These are phyloP conservation scores for Aporrectodea caliginosa DNA, from an alignment of 1,140 invertebrate genomes.

Conservation along the genomic window DNA sequence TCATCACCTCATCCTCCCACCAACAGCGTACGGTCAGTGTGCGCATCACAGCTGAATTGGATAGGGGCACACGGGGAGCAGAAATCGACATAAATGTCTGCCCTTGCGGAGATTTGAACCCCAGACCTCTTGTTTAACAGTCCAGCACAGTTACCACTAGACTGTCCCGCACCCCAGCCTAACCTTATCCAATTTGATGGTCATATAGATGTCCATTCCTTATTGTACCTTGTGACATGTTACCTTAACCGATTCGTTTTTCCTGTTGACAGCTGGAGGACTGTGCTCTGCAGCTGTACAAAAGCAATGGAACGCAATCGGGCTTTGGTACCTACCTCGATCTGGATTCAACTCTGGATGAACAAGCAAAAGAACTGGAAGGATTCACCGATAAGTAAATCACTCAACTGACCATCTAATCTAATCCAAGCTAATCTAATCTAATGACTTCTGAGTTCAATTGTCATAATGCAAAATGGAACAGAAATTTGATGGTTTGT, in stretches of 20 bases:
- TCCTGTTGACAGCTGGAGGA: conserved; percentile 77
- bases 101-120: neutral
- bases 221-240: neutral
- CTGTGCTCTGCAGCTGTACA: conserved; percentile 89
- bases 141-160: too few relatives aligned
- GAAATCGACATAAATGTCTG: neutral
- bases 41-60: too few relatives aligned
- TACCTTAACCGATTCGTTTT: neutral
- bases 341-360: conserved; percentile 86
- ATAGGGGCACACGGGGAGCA: too few relatives aligned
- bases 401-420: neutral
- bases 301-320: conserved; percentile 73
- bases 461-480: too few relatives aligned
- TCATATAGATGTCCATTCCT: too few relatives aligned
- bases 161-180: too few relatives aligned
- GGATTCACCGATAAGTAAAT: conserved; percentile 89
- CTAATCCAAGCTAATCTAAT: too few relatives aligned
- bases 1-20: too few relatives aligned
- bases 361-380: conserved; percentile 93
- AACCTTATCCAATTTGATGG: too few relatives aligned
- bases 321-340: conserved; percentile 88
- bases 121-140: neutral
- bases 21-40: too few relatives aligned
- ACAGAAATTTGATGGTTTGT: too few relatives aligned
- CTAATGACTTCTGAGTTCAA: too few relatives aligned